Percentiles rank a stretch among this genome's conserved stretches.
Evolutionary conservation across 64 coral and sea anemone genomes (phyloP).

Genomic region (Catalaphyllia jardinei): DNA sequence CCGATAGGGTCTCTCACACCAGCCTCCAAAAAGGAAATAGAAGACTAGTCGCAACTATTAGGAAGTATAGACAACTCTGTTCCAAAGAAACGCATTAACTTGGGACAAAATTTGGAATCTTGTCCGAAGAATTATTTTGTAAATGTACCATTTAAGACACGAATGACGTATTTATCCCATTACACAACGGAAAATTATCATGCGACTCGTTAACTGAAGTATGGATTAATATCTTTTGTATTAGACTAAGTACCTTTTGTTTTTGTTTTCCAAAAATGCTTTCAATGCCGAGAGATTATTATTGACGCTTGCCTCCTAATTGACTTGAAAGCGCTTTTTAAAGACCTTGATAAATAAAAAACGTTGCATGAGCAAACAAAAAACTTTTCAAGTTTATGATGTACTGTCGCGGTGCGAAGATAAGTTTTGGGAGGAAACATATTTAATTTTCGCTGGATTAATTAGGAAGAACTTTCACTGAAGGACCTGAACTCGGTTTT

Average conservation of each 20-base stretch:
- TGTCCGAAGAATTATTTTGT: not conserved
- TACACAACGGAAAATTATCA: not conserved
- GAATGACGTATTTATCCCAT: not conserved
- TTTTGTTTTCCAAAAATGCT: not conserved
- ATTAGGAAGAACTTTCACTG: not conserved
- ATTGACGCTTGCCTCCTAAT: not conserved
- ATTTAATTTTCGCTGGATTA: not conserved
- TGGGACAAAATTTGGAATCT: too few relatives aligned
- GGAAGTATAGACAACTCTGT: too few relatives aligned
- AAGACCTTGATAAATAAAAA: not conserved
- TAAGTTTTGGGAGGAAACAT: not conserved
- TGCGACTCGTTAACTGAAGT: not conserved
- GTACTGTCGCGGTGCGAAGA: not conserved
- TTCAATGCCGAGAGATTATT: not conserved
- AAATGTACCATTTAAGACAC: not conserved
- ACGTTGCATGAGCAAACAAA: not conserved
- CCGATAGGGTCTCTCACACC: too few relatives aligned
- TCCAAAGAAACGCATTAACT: too few relatives aligned
- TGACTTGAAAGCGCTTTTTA: not conserved
- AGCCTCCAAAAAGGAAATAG: too few relatives aligned
- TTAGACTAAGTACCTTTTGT: not conserved
- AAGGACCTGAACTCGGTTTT: not conserved
- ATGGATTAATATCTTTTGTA: constrained; percentile 1
- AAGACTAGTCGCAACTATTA: too few relatives aligned
- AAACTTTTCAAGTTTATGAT: not conserved